These are phyloP conservation scores for Rhagonycha lutea DNA, from an alignment of 2,888 invertebrate genomes.

Conservation along the genomic window DNA sequence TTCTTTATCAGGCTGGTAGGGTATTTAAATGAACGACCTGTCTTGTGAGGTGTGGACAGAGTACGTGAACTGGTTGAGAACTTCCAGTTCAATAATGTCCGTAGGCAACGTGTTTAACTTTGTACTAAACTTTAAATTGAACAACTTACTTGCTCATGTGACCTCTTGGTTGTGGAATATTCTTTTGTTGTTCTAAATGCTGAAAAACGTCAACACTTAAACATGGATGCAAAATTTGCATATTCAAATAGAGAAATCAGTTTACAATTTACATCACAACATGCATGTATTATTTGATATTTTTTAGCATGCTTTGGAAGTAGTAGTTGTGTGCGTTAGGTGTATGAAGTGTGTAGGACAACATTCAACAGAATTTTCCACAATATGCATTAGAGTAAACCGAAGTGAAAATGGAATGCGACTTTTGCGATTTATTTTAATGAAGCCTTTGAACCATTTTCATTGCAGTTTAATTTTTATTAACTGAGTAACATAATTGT, in stretches of 20 bases:
- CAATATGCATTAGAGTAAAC: background rate
- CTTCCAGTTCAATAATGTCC: background rate
- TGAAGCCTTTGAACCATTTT: background rate
- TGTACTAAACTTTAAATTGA: background rate
- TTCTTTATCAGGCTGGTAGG: background rate
- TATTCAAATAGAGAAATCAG: slow-evolving; percentile 4
- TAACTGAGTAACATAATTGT: background rate
- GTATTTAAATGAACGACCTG: background rate
- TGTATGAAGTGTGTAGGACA: background rate
- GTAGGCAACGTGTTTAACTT: background rate
- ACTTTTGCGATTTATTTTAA: background rate
- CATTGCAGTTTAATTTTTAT: background rate
- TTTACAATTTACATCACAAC: background rate
- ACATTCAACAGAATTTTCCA: background rate
- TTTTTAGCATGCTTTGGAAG: slow-evolving; percentile 7
- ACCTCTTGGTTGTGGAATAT: slow-evolving; percentile 69
- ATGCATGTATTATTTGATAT: slow-evolving; percentile 6
- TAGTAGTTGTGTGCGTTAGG: background rate
- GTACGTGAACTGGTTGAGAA: background rate
- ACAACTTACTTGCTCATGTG: slow-evolving; percentile 78
- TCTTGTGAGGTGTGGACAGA: background rate
- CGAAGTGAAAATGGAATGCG: background rate
- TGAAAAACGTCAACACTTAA: slow-evolving; percentile 49
- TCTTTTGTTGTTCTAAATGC: slow-evolving; percentile 75
- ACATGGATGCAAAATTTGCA: background rate